Conservation (phyloP, 2,113 vertebrate genomes). For the Herpetotheres cachinnans region DNA sequence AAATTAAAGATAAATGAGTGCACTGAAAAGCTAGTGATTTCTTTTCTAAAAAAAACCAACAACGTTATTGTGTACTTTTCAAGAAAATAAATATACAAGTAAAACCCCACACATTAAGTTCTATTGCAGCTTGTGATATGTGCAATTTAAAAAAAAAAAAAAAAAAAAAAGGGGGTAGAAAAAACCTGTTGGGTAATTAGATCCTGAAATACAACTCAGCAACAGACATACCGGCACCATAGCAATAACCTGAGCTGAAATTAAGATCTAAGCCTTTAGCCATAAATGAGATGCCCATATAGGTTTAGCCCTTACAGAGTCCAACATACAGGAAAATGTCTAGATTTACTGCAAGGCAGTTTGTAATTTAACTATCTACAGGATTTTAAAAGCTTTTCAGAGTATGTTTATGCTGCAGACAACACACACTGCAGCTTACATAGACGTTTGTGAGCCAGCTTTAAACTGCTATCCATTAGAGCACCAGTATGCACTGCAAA, state of each 20-base stretch:
- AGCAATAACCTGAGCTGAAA: not conserved
- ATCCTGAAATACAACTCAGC: not conserved
- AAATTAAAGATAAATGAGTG: not conserved
- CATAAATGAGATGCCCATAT: not conserved
- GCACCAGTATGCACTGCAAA: not conserved
- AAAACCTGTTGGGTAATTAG: accelerated
- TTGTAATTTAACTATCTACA: not conserved
- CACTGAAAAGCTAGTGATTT: not conserved
- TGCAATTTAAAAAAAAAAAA: not conserved
- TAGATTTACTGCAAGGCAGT: not conserved
- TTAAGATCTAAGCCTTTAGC: not conserved
- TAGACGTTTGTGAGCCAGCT: not conserved
- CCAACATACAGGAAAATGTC: not conserved
- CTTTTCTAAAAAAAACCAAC: not conserved
- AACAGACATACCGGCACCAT: not conserved
- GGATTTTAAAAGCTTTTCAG: not conserved
- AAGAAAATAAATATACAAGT: not conserved
- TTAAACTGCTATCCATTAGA: not conserved
- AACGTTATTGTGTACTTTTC: not conserved
- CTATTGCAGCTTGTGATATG: not conserved
- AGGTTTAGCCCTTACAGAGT: not conserved
- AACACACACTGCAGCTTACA: not conserved
- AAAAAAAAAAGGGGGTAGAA: not conserved
- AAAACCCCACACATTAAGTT: not conserved
- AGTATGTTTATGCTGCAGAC: not conserved